These are phyloP conservation scores for Lycaena phlaeas DNA, from an alignment of 2,888 invertebrate genomes.

Conservation along the genomic window DNA sequence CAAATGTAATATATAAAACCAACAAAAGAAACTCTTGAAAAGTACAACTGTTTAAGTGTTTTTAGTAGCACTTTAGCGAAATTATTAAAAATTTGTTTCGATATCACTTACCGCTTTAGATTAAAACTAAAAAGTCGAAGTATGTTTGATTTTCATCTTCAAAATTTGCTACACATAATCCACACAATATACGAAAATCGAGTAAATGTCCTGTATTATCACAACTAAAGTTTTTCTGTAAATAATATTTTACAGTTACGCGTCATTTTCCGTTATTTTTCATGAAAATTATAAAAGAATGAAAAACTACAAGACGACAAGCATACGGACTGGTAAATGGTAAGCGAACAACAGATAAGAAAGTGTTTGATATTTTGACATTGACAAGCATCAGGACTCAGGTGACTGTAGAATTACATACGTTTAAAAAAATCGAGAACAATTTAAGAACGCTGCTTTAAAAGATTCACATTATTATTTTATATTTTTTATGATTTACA, in stretches of 20 bases:
- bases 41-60: too few species aligned
- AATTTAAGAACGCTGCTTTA: too few species aligned
- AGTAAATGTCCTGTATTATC: constrained; percentile 13
- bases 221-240: constrained; percentile 24
- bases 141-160: constrained; percentile 64
- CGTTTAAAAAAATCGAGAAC: too few species aligned
- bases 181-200: constrained; percentile 17
- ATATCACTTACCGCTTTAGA: constrained; percentile 51
- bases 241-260: constrained; percentile 40
- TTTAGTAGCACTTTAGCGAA: too few species aligned
- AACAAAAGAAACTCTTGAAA: too few species aligned
- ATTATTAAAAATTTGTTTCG: constrained; percentile 13
- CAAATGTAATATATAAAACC: too few species aligned
- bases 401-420: constrained; percentile 16
- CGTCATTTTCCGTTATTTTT: constrained; percentile 60
- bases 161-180: constrained; percentile 60
- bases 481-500: too few species aligned
- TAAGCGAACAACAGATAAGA: constrained; percentile 29
- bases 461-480: too few species aligned
- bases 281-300: constrained; percentile 48
- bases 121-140: constrained; percentile 49
- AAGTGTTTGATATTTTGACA: constrained; percentile 12
- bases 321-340: constrained; percentile 34
- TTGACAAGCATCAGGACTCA: constrained; percentile 14
- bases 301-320: constrained; percentile 49